These are phyloP conservation scores for Microdon myrmicae DNA, from an alignment of 2,888 invertebrate species.

Conservation along the genomic window DNA sequence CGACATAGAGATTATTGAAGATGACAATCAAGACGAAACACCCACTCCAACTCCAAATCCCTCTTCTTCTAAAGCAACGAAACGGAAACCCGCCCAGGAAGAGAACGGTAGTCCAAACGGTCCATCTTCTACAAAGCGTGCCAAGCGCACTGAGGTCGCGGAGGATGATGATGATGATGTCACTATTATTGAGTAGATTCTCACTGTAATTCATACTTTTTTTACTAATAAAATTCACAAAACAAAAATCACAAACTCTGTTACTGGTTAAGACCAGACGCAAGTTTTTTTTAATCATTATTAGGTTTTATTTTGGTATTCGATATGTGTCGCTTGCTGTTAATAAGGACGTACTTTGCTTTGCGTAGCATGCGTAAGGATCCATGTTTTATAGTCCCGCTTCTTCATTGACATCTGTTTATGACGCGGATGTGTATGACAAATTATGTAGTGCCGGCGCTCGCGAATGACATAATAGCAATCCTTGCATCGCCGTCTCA, in stretches of 20 bases:
- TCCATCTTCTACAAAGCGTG: constrained; percentile 28
- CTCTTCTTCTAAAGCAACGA: constrained; percentile 37
- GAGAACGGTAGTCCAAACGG: constrained; percentile 53
- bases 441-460: constrained; percentile 77
- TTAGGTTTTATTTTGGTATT: background rate
- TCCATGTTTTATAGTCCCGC: constrained; percentile 77
- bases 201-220: constrained; percentile 24
- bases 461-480: constrained; percentile 79
- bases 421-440: constrained; percentile 80
- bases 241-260: constrained; percentile 1
- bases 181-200: constrained; percentile 24
- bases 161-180: constrained; percentile 32
- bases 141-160: constrained; percentile 21
- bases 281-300: background rate
- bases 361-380: constrained; percentile 80
- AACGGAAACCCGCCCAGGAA: constrained; percentile 57
- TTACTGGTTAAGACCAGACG: no score
- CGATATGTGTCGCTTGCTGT: background rate
- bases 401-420: constrained; percentile 82
- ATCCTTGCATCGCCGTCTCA: constrained; percentile 79
- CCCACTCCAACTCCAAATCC: background rate
- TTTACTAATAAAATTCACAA: constrained; percentile 35
- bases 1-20: constrained; percentile 62
- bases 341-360: constrained; percentile 65
- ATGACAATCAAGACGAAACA: constrained; percentile 54